These are phyloP conservation scores for Syngnathus scovelli DNA, from an alignment of 2,113 vertebrate species.

Conservation along the genomic window DNA sequence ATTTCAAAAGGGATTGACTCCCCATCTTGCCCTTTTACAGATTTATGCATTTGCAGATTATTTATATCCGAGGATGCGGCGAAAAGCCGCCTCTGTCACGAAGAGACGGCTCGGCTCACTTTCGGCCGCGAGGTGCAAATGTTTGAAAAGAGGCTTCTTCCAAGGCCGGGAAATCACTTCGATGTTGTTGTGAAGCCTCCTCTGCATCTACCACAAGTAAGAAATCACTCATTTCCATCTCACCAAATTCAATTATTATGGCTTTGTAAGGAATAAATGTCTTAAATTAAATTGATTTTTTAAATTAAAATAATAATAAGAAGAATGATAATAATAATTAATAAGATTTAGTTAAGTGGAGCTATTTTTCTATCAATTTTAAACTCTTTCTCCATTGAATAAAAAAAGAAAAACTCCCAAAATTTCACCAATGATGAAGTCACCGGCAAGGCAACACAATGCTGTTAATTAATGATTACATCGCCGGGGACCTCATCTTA, in stretches of 20 bases:
- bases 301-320: too few relatives aligned
- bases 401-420: not conserved
- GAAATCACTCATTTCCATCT: not conserved
- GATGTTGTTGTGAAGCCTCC: not conserved
- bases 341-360: too few relatives aligned
- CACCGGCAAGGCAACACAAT: not conserved
- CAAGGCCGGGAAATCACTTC: conserved; percentile 51
- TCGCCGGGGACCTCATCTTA: not conserved
- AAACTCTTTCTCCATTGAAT: not conserved
- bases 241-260: not conserved
- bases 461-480: conserved; percentile 1
- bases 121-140: conserved; percentile 71
- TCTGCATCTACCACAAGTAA: not conserved
- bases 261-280: not conserved
- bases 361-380: not conserved
- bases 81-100: conserved; percentile 59
- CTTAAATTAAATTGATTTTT: too few relatives aligned
- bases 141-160: conserved; percentile 66
- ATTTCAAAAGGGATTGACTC: conserved; percentile 55
- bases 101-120: conserved; percentile 54
- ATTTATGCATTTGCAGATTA: conserved; percentile 70
- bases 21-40: conserved; percentile 34
- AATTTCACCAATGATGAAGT: not conserved
- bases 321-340: too few relatives aligned
- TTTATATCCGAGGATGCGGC: conserved; percentile 67